phyloP scores from a whole-genome alignment of 2,797 vertebrate species.

The Sparidentex hasta region DNA sequence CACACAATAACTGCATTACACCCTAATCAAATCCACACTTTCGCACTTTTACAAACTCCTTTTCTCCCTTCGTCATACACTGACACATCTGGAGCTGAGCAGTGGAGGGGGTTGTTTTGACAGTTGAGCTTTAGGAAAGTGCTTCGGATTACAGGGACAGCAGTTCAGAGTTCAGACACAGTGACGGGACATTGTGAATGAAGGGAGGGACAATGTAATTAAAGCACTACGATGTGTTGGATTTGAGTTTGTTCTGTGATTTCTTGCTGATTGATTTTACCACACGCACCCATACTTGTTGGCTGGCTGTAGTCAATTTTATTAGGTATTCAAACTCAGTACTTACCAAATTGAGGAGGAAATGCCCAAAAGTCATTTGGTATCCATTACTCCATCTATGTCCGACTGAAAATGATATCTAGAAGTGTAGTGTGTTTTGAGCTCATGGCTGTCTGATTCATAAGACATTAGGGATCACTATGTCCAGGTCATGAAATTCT shows the following conservation, averaged over 20 bases:
- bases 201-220: conserved; percentile 15
- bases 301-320: not conserved
- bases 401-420: conserved; percentile 14
- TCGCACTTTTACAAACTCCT: conserved; percentile 22
- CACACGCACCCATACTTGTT: not conserved
- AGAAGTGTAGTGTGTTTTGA: not conserved
- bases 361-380: conserved; percentile 12
- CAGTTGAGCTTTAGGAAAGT: conserved; percentile 64
- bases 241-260: conserved; percentile 11
- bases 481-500: not conserved
- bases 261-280: conserved; percentile 1
- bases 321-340: conserved; percentile 29
- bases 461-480: not conserved
- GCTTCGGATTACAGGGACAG: conserved; percentile 58
- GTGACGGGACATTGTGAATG: conserved; percentile 24
- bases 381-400: conserved; percentile 16
- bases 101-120: conserved; percentile 72
- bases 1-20: conserved; percentile 37
- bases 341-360: conserved; percentile 9
- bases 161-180: conserved; percentile 54
- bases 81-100: conserved; percentile 76
- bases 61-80: conserved; percentile 32
- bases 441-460: not conserved
- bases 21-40: conserved; percentile 70
- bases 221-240: not conserved